Base-by-base conservation (phyloP, 2,888 invertebrate species). In the Eristalis intricaria region DNA sequence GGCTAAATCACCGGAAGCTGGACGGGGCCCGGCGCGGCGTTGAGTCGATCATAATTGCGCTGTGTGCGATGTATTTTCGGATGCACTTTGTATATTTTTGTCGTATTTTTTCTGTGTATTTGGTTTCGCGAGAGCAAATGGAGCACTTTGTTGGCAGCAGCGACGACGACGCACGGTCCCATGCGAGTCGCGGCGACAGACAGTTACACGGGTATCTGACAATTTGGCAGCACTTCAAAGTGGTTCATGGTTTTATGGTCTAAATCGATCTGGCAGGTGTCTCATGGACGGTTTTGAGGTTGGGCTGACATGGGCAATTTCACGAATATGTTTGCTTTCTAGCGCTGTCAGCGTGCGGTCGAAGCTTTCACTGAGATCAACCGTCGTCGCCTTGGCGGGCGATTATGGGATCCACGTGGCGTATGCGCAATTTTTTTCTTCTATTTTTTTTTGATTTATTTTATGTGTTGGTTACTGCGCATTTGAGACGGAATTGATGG, bases 221-320 rank as follows among this genome's bases (percentile, higher is more conserved):
- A 64, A 74, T 43, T 86, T 86, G 85, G 85, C 85, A 86, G 69
- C 70, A 82, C 82, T 82, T 86, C 70, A 86, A 86, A 86, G 85
- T 69, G 56, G 40, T 74, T 86, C 82, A 78, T 50, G 60, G 73
- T 56, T 66, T 65, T 65, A 78, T 69, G 85, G 78, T 78, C 74
- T 56, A 61, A 86, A 78, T 86, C 40, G 65, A 86, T 82, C 70
- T 86, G 85, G 65, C 85, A 86, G 68, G 82, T 65, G 68, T 50
- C 69, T 69, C 19, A 32, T 38, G 50, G 26, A 50, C 19, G 32
- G 63, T 80, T 77, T 77, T 84, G 82, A 77, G 65, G 76, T 77
- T 64, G 68, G 69, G 64, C 74, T 74, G 79, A 69, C 68, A 73
- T 66, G 65, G 60, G 40, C 56, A 66, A 66, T 73, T 71, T 40